Base-by-base conservation (phyloP, 2,113 vertebrate genomes). In the Myxocyprinus asiaticus region DNA sequence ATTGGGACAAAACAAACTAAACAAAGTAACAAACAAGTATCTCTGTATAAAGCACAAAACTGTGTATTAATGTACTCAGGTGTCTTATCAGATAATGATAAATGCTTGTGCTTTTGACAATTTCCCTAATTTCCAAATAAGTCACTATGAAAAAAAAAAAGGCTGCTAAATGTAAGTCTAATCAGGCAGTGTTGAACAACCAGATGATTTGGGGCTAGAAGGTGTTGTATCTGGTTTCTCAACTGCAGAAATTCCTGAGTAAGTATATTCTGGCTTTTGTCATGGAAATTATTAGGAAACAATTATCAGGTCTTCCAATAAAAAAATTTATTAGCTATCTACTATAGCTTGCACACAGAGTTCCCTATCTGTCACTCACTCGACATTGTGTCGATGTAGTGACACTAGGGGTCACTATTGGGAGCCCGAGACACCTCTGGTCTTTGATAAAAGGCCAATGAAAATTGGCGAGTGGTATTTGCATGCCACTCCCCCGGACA, bases 291-390 rank as follows among this genome's bases (percentile, higher is more conserved):
- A 22, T 9, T 61, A 62, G 56, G 11, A 74, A 62, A 74, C 48
- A 33, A 8, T 51, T 51, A 72, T 47, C 4, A 12, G 10, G 8
- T 73, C 14, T 3, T 58, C 44, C 56, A 22, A 5, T 12, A 11
- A 45, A 62, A 73, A n/a, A n/a, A n/a, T n/a, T n/a, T n/a, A 62
- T 48, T 5, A 59, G 33, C 48, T 48, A 56, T 73, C 5, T 62
- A 48, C 44, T 11, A 74, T 62, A 7, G 11, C 56, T 50, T 47
- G 10, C 11, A 22, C 44, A 73, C n/a, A 58, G 9, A 61, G 8
- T 48, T n/a, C n/a, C n/a, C n/a, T n/a, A n/a, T n/a, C n/a, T n/a
- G n/a, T n/a, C n/a, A n/a, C n/a, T n/a, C n/a, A n/a, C n/a, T n/a
- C n/a, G n/a, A n/a, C n/a, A n/a, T n/a, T n/a, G n/a, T n/a, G n/a